Percentiles rank a stretch among this genome's conserved stretches.
phyloP scores from a whole-genome alignment of 2,888 invertebrate species.

The Macaria notata region DNA sequence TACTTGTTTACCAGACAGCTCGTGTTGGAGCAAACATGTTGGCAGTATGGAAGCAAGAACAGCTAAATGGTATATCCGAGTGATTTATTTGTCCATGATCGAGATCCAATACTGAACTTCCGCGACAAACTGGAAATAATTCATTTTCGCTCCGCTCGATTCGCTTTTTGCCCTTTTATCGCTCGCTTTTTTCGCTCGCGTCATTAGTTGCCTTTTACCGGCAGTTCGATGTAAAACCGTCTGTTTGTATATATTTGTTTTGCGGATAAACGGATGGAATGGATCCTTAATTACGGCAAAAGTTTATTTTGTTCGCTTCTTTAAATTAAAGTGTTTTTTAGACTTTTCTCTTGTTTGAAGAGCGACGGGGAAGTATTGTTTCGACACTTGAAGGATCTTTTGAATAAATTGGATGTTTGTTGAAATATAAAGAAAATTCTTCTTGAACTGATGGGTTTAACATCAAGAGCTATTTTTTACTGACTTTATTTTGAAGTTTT shows the following conservation, averaged over 20 bases:
- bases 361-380: neutral
- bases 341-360: constrained; percentile 8
- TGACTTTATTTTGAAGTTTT: too few species aligned
- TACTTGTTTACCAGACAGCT: too few species aligned
- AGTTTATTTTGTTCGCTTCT: constrained; percentile 11
- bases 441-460: too few species aligned
- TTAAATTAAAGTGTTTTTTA: constrained; percentile 10
- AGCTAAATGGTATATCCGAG: constrained; percentile 21
- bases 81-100: constrained; percentile 34
- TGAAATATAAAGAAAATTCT: constrained; percentile 4
- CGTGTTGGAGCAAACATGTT: too few species aligned
- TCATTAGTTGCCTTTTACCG: constrained; percentile 26
- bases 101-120: constrained; percentile 35
- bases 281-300: constrained; percentile 15
- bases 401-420: constrained; percentile 14
- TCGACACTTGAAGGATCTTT: constrained; percentile 1
- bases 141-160: constrained; percentile 31
- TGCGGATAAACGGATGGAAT: constrained; percentile 5
- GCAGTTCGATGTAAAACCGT: constrained; percentile 7
- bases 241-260: constrained; percentile 7
- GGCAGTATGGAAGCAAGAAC: neutral
- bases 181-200: constrained; percentile 13
- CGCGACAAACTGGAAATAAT: constrained; percentile 39
- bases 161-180: constrained; percentile 28
- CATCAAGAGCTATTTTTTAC: too few species aligned